phyloP scores from a whole-genome alignment of 2,888 invertebrate species.

The Harpalus rufipes region DNA sequence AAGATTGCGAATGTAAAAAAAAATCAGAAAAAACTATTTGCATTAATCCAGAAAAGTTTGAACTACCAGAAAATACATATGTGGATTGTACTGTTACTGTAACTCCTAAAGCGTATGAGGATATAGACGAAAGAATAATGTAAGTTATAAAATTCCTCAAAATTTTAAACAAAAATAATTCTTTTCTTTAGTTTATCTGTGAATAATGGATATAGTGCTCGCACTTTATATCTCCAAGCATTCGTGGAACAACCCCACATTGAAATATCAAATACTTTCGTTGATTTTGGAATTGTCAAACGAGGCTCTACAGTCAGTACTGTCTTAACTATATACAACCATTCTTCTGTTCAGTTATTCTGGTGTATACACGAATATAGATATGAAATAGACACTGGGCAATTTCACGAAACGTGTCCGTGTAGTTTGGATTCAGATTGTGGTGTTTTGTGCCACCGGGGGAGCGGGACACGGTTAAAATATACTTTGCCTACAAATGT shows the following conservation, averaged over 20 bases:
- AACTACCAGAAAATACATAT: neutral
- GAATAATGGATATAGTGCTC: neutral
- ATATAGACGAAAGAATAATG: conserved; percentile 42
- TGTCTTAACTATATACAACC: neutral
- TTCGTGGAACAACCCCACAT: conserved; percentile 13
- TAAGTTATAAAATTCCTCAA: neutral
- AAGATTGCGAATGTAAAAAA: neutral
- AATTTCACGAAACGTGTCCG: neutral
- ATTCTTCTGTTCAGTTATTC: neutral
- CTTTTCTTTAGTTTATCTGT: conserved; percentile 10
- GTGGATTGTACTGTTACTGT: neutral
- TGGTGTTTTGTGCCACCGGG: conserved; percentile 16
- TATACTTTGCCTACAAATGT: conserved; percentile 19
- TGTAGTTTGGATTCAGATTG: neutral
- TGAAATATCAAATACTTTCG: neutral
- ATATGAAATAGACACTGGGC: neutral
- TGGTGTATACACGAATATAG: conserved; percentile 14
- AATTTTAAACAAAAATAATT: neutral
- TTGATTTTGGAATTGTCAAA: conserved; percentile 16
- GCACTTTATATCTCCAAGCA: neutral
- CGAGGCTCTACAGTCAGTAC: neutral
- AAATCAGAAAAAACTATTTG: neutral
- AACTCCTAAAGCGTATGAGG: neutral
- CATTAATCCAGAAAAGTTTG: conserved; percentile 23
- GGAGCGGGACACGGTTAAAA: neutral